Evolutionary conservation across 2,113 vertebrate species (phyloP).

Genomic region (Rutilus rutilus): DNA sequence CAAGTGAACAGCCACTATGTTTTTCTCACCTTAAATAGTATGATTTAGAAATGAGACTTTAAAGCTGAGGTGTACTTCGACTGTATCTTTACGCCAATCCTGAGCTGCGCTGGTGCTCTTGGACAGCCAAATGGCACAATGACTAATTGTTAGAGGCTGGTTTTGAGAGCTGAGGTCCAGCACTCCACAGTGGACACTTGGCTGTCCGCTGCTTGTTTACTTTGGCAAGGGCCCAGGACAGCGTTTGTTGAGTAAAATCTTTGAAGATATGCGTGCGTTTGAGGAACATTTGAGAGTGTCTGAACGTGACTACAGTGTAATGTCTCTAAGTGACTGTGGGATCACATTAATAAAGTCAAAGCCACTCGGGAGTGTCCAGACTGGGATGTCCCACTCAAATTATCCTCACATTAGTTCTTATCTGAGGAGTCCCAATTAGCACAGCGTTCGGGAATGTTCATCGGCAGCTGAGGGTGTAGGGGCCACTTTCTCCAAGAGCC

Average conservation of each 20-base stretch:
- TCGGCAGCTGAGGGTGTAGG: constrained; percentile 2
- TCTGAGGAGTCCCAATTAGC: constrained; percentile 19
- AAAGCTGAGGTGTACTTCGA: constrained; percentile 54
- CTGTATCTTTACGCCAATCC: constrained; percentile 63
- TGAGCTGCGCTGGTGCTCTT: constrained; percentile 65
- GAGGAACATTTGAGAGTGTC: not conserved
- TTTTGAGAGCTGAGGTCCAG: constrained; percentile 57
- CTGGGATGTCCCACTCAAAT: not conserved
- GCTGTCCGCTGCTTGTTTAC: constrained; percentile 17
- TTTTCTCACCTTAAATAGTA: not conserved
- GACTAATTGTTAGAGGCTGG: constrained; percentile 69
- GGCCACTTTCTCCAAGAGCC: constrained; percentile 12
- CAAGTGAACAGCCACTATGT: not conserved
- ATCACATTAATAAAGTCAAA: not conserved
- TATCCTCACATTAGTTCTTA: not conserved
- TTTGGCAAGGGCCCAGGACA: constrained; percentile 22
- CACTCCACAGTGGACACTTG: constrained; percentile 41
- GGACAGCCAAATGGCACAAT: constrained; percentile 68
- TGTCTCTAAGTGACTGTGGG: not conserved
- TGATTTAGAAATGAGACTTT: not conserved
- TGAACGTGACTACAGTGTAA: not conserved
- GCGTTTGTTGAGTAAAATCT: constrained; percentile 45
- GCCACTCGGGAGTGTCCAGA: not conserved
- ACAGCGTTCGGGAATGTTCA: not conserved
- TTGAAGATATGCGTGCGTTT: constrained; percentile 42